Conservation (phyloP, 2,888 invertebrate species). For the Chrysolina americana region DNA sequence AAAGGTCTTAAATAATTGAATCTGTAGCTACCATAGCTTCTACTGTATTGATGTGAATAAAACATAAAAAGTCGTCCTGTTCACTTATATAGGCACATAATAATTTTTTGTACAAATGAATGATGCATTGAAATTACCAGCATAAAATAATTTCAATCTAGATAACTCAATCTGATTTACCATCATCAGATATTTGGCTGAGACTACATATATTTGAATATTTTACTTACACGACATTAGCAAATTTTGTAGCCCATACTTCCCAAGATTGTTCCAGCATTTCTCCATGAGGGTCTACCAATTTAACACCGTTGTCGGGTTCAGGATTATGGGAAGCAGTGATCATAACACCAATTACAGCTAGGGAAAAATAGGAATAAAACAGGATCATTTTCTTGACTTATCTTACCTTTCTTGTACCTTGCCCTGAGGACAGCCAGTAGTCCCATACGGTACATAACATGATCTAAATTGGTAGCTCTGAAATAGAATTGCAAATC, state of each 20-base stretch:
- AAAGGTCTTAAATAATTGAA: no score
- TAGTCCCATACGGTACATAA: conserved; percentile 95
- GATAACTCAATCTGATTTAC: not conserved
- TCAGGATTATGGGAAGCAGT: conserved; percentile 99
- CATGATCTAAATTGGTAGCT: conserved; percentile 87
- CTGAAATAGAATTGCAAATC: conserved; percentile 72
- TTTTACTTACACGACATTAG: conserved; percentile 80
- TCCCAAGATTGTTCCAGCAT: conserved; percentile 98
- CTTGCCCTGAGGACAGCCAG: conserved; percentile 92
- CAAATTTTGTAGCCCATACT: conserved; percentile 86
- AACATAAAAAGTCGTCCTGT: no score
- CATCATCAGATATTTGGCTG: conserved; percentile 4
- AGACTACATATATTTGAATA: conserved; percentile 18
- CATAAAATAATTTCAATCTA: not conserved
- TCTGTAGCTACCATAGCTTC: no score
- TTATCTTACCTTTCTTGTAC: conserved; percentile 79
- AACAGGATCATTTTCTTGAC: not conserved
- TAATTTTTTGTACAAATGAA: no score
- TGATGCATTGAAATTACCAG: no score
- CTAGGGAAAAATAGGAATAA: conserved; percentile 64
- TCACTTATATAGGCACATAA: no score
- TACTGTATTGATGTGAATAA: no score
- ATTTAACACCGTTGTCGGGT: conserved; percentile 96
- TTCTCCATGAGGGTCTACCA: conserved; percentile 96
- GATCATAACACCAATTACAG: conserved; percentile 97